Evolutionary conservation across 2,888 invertebrate species (phyloP).

Genomic region (Apodemia hepburni): DNA sequence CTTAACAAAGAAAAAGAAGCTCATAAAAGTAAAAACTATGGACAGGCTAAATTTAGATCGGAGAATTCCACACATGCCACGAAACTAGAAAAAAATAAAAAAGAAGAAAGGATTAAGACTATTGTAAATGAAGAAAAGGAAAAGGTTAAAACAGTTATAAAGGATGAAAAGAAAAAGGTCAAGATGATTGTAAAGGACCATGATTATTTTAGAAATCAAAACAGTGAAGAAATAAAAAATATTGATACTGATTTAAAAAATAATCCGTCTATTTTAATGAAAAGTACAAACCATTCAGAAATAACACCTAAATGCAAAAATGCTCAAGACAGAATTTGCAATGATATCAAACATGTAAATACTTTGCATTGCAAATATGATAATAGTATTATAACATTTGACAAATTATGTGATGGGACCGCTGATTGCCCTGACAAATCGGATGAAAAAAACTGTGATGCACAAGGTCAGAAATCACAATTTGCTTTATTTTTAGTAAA

Average conservation of each 20-base stretch:
- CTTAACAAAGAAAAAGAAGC: too few relatives aligned
- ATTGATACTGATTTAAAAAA: not conserved
- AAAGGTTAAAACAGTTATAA: too few relatives aligned
- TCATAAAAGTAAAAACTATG: too few relatives aligned
- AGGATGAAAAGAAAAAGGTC: too few relatives aligned
- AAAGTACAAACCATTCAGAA: not conserved
- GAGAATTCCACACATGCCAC: too few relatives aligned
- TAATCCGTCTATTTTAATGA: not conserved
- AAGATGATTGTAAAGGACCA: too few relatives aligned
- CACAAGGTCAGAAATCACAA: conserved; percentile 41
- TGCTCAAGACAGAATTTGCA: not conserved
- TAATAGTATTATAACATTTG: conserved; percentile 38
- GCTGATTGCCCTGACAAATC: conserved; percentile 48
- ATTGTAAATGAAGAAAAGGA: too few relatives aligned
- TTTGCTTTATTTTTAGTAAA: not conserved
- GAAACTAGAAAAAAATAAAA: too few relatives aligned
- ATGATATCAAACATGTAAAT: conserved; percentile 41
- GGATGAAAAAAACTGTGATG: conserved; percentile 53
- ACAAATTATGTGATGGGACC: conserved; percentile 51
- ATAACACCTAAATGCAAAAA: not conserved
- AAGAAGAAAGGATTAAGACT: too few relatives aligned
- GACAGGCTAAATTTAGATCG: too few relatives aligned
- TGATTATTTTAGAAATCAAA: too few relatives aligned
- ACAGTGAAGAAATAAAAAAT: too few relatives aligned
- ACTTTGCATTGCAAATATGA: conserved; percentile 44